Evolutionary conservation across 2,797 vertebrate genomes (phyloP).

Genomic region (Trichosurus vulpecula): DNA sequence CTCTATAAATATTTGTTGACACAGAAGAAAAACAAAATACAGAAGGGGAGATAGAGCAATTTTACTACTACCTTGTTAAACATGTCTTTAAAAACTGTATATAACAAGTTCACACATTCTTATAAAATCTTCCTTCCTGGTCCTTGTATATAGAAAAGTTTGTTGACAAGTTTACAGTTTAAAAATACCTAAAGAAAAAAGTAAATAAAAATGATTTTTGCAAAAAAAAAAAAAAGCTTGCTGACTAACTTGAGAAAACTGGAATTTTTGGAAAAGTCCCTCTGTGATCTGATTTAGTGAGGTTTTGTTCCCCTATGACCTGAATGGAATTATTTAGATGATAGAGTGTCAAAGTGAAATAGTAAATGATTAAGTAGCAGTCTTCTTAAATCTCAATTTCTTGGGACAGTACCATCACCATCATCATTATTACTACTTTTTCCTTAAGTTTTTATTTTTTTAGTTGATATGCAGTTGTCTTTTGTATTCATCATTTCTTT

Average conservation of each 20-base stretch:
- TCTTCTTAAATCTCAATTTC: background rate
- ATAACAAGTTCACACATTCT: background rate
- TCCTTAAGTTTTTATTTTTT: background rate
- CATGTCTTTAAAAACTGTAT: background rate
- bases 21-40: background rate
- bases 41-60: background rate
- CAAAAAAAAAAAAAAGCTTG: background rate
- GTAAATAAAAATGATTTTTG: background rate
- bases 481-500: background rate
- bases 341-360: background rate
- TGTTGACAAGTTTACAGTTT: background rate
- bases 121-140: background rate
- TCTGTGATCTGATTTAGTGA: background rate
- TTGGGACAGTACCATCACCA: background rate
- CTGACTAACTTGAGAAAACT: background rate
- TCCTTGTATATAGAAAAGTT: background rate
- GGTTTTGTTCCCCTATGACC: background rate
- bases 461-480: background rate
- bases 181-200: background rate
- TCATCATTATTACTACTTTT: background rate
- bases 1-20: background rate
- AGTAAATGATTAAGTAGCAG: background rate
- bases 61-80: background rate
- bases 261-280: background rate
- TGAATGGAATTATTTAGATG: background rate